Evolutionary conservation across 53 echinoderm and acorn worm genomes (phyloP).

Genomic region (Glandiceps talaboti): DNA sequence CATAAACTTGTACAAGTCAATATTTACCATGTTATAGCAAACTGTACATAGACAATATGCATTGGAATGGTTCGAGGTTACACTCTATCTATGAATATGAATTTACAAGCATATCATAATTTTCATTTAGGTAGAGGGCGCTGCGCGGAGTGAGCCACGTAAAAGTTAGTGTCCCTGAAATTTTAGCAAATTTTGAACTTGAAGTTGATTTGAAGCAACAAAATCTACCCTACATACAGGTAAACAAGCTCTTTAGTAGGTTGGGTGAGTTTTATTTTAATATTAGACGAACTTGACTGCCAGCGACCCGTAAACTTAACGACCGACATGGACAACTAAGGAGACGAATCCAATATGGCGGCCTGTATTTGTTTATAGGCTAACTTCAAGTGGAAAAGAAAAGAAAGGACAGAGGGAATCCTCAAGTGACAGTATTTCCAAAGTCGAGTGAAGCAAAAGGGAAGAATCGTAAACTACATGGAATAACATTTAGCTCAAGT

Average conservation of each 20-base stretch:
- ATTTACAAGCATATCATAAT: no score
- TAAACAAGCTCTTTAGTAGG: not conserved
- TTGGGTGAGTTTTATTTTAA: not conserved
- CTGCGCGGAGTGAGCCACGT: not conserved
- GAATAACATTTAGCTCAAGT: not conserved
- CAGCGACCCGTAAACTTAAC: not conserved
- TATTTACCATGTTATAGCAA: no score
- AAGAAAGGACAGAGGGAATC: not conserved
- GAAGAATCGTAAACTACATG: not conserved
- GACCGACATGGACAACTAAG: not conserved
- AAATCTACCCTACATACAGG: not conserved
- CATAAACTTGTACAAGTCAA: no score
- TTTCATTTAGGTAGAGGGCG: no score
- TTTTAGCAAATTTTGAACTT: not conserved
- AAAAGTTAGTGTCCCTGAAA: not conserved
- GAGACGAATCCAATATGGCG: not conserved
- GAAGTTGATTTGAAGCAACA: not conserved
- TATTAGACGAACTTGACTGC: not conserved
- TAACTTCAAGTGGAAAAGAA: not conserved
- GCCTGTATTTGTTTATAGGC: not conserved
- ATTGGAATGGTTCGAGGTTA: no score
- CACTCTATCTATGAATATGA: no score
- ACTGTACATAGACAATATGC: no score
- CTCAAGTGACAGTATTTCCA: not conserved
- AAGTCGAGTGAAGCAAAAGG: not conserved